Evolutionary conservation across 2,113 vertebrate genomes (phyloP), one percentile per base, ranked within the genome.

Genomic region (Grallaria varia): DNA sequence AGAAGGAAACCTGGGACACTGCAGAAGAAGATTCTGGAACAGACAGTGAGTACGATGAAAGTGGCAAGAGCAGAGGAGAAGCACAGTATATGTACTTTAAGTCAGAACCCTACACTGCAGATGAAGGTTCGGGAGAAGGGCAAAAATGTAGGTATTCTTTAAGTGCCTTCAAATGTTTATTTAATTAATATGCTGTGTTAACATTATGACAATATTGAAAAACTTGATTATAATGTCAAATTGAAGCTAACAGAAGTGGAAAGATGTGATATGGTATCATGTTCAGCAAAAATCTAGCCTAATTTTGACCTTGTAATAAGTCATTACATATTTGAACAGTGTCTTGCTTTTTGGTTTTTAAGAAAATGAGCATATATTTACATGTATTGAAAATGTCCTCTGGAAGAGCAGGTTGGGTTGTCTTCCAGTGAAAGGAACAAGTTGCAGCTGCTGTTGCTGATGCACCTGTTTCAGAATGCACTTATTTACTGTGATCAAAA

Each of bases 11-110:
- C 0, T 99, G 99, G 99, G 99, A 99, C 90, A 99, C 99, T 2
- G 99, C 99, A 4, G 99, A 99, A 68, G 99, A 99, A 96, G 99
- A 99, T 97, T 99, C 99, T 15, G 99, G 99, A 64, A 99, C 99
- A 2, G 99, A 99, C 66, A 99, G 99, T 92, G 99, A 99, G 97
- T 99, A 99, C 1, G 99, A 99, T n/a, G 99, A 99, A 96, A 99
- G 99, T 25, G 99, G 99, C 87, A 99, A 99, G 97, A 99, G 98
- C 95, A 99, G 99, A 96, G 98, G 98, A 53, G 99, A 99, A 68
- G 95, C 98, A 40, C 99, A 98, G 47, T 99, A 99, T 94, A 96
- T 99, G 97, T 99, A 99, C 97, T 99, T 99, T 96, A 99, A 97
- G 97, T 98, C 99, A 55, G 99, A 99, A 42, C 98, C 98, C 35